phyloP scores from a whole-genome alignment of 2,888 invertebrate species.

The Coleophora deauratella region DNA sequence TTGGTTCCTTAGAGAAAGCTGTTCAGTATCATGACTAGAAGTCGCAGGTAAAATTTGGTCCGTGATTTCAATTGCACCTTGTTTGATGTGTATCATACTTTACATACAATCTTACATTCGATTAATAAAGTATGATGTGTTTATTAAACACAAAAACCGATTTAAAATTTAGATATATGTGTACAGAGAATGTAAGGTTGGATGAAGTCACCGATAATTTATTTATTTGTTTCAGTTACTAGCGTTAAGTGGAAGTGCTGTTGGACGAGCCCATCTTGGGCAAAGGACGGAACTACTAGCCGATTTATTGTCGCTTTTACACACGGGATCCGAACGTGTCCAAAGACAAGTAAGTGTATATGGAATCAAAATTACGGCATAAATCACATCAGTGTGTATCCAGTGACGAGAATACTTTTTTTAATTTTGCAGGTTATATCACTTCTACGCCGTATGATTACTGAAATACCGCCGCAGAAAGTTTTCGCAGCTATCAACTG shows the following conservation, averaged over 20 bases:
- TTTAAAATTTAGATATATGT: too few species aligned
- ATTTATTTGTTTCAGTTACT: slow-evolving; percentile 65
- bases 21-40: too few species aligned
- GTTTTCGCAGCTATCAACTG: slow-evolving; percentile 84
- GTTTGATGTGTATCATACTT: too few species aligned
- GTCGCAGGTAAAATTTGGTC: too few species aligned
- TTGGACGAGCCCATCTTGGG: slow-evolving; percentile 91
- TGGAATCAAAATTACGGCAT: not conserved
- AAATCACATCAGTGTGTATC: not conserved
- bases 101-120: too few species aligned
- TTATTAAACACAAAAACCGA: too few species aligned
- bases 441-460: slow-evolving; percentile 87
- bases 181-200: too few species aligned
- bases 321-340: slow-evolving; percentile 95
- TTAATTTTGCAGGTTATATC: slow-evolving; percentile 80
- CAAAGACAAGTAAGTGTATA: slow-evolving; percentile 84
- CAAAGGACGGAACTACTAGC: slow-evolving; percentile 89
- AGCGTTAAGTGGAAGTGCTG: slow-evolving; percentile 93
- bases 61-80: too few species aligned
- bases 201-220: too few species aligned
- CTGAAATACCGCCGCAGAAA: slow-evolving; percentile 90
- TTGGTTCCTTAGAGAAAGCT: too few species aligned
- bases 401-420: not conserved
- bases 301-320: slow-evolving; percentile 89
- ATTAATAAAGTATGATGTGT: too few species aligned